These are phyloP conservation scores for Taenioides sp. DNA, from an alignment of 2,797 vertebrate species.

Conservation along the genomic window DNA sequence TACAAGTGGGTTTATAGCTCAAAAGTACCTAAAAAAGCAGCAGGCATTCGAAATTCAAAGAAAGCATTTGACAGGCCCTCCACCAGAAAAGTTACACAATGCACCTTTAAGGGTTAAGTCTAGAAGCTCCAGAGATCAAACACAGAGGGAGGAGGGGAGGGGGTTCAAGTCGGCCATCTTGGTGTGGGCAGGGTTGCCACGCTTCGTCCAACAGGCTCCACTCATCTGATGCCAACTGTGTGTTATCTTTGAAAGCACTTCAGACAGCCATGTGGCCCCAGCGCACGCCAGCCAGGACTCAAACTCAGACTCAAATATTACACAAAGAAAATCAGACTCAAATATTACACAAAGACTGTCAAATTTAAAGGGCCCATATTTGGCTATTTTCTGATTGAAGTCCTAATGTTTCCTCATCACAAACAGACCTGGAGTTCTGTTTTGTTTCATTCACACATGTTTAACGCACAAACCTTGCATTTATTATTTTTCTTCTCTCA, in stretches of 20 bases:
- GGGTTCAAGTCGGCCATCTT: conserved; percentile 32
- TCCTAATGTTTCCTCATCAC: too few relatives aligned
- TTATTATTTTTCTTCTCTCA: too few relatives aligned
- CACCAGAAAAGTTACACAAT: too few relatives aligned
- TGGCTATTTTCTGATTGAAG: too few relatives aligned
- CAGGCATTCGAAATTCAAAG: too few relatives aligned
- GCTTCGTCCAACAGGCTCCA: conserved; percentile 48
- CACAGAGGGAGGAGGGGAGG: not conserved
- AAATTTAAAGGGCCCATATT: not conserved
- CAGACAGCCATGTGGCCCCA: conserved; percentile 34
- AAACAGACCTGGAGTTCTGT: too few relatives aligned
- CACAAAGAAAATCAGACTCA: not conserved
- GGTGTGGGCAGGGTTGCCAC: conserved; percentile 45
- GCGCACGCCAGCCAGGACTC: not conserved
- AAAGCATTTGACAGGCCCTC: too few relatives aligned
- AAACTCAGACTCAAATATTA: not conserved
- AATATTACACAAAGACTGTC: not conserved
- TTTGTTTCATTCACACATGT: too few relatives aligned
- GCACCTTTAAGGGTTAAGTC: conserved; percentile 42
- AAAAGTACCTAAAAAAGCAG: too few relatives aligned
- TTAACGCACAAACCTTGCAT: too few relatives aligned
- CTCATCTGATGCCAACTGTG: not conserved
- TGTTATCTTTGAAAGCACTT: conserved; percentile 11
- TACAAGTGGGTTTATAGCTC: too few relatives aligned
- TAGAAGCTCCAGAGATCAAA: conserved; percentile 49